Conservation (phyloP, 2,888 invertebrate genomes). For the Onthophagus sagittarius region DNA sequence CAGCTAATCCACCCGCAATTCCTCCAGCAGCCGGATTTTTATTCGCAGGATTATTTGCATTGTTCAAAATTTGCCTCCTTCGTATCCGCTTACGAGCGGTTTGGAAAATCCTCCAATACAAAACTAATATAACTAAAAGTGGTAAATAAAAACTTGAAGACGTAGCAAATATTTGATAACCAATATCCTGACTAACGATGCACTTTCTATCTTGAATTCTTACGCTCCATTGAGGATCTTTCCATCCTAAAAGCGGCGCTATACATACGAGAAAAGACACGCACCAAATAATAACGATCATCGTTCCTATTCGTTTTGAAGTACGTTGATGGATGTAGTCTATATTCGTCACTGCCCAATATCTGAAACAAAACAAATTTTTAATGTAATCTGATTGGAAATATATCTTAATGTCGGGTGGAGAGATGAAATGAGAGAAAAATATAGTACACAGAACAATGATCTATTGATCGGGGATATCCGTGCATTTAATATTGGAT, state of each 20-base stretch:
- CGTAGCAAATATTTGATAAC: conserved; percentile 85
- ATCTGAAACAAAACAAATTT: conserved; percentile 51
- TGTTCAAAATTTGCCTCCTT: conserved; percentile 57
- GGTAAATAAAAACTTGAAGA: conserved; percentile 90
- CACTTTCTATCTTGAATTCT: conserved; percentile 64
- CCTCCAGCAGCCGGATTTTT: conserved; percentile 51
- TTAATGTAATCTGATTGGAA: too few relatives aligned
- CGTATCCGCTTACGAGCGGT: conserved; percentile 83
- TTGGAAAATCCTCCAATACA: conserved; percentile 89
- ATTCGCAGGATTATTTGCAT: conserved; percentile 41
- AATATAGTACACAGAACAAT: too few relatives aligned
- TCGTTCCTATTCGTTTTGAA: conserved; percentile 68
- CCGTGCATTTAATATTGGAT: too few relatives aligned
- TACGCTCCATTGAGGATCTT: conserved; percentile 59
- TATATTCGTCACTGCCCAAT: conserved; percentile 88
- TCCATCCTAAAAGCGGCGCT: conserved; percentile 85
- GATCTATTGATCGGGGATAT: too few relatives aligned
- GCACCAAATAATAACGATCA: conserved; percentile 82
- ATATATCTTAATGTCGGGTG: too few relatives aligned
- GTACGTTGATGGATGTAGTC: conserved; percentile 85
- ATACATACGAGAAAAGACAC: conserved; percentile 81
- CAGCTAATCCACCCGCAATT: conserved; percentile 55
- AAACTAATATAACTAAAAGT: conserved; percentile 77
- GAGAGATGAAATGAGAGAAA: too few relatives aligned
- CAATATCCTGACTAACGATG: conserved; percentile 80